Evolutionary conservation across 2,888 invertebrate genomes (phyloP), one percentile per base, ranked within the genome.

Genomic region (Phytoseiulus persimilis): DNA sequence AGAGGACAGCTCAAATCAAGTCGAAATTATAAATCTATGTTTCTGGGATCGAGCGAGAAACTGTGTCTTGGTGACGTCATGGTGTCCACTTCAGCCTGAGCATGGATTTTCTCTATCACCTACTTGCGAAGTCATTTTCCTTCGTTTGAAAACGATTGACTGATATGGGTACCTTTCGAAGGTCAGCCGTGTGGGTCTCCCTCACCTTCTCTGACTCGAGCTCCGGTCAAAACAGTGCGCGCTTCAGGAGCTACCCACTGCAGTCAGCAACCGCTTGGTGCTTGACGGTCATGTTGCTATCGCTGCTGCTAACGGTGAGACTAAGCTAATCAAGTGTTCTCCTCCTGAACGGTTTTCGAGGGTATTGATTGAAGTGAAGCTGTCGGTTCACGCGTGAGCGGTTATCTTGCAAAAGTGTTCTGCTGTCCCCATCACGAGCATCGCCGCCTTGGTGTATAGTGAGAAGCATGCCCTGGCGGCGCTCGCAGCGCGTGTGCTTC

Each of bases 211-310:
- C 14, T 23, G 23, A 65, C 1, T 65, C 65, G 65, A 65, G 65
- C 65, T 65, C 65, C 65, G 65, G 65, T 65, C 65, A 65, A 65
- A 65, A 65, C 65, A 65, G 65, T 65, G 65, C 65, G 65, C 65
- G 65, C 65, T 65, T 65, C 65, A 65, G 65, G 65, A 65, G 65
- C 65, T 65, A 65, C 65, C 65, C 65, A 65, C 5, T 23, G 28
- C 65, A 65, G 65, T 65, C 65, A 65, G 65, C 28, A 28, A 18
- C 23, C 65, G 65, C 65, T 65, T 18, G 65, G 18, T 6, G 65
- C 65, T 65, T 65, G 65, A 65, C 65, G 65, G 65, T 65, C 65
- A 65, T 65, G 65, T 18, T 65, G 65, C 65, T 65, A 11, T 28
- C 65, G 65, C 18, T 65, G 65, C 1, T 65, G 23, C 28, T 23